phyloP scores from a whole-genome alignment of 2,113 vertebrate species.

The Callocephalon fimbriatum region DNA sequence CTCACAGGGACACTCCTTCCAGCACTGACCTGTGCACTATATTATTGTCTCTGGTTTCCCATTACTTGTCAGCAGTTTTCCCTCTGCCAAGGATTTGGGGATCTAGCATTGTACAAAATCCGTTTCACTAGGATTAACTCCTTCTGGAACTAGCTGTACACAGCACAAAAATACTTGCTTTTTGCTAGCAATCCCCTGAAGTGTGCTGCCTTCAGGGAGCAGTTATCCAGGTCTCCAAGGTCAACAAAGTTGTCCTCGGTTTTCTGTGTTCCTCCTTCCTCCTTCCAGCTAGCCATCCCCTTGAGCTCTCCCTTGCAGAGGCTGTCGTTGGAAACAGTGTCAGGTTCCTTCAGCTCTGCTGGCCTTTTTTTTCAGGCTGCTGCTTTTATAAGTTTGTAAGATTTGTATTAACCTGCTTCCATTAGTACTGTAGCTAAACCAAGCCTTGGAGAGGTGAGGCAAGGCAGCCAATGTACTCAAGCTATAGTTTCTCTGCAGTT shows the following conservation, averaged over 20 bases:
- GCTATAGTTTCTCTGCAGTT: not conserved
- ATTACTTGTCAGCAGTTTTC: not conserved
- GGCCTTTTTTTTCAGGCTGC: not conserved
- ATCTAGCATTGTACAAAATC: too few relatives aligned
- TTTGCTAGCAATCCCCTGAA: not conserved
- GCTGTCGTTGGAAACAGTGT: accelerated
- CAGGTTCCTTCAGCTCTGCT: not conserved
- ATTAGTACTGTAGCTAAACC: accelerated
- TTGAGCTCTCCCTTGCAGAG: not conserved
- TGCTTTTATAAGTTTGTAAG: not conserved
- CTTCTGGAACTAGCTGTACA: not conserved
- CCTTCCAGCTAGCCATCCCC: accelerated
- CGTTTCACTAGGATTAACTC: not conserved
- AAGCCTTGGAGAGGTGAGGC: not conserved
- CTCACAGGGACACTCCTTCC: not conserved
- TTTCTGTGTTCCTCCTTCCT: not conserved
- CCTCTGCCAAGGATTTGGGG: not conserved
- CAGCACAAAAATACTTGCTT: not conserved
- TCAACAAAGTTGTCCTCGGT: too few relatives aligned
- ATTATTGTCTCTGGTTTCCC: not conserved
- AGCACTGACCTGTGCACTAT: accelerated
- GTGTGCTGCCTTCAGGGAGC: accelerated
- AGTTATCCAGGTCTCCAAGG: accelerated
- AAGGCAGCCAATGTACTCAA: accelerated
- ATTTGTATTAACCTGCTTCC: too few relatives aligned